Evolutionary conservation across 2,888 invertebrate species (phyloP), one percentile per base, ranked within the genome.

Genomic region (Sylvicola cinctus): DNA sequence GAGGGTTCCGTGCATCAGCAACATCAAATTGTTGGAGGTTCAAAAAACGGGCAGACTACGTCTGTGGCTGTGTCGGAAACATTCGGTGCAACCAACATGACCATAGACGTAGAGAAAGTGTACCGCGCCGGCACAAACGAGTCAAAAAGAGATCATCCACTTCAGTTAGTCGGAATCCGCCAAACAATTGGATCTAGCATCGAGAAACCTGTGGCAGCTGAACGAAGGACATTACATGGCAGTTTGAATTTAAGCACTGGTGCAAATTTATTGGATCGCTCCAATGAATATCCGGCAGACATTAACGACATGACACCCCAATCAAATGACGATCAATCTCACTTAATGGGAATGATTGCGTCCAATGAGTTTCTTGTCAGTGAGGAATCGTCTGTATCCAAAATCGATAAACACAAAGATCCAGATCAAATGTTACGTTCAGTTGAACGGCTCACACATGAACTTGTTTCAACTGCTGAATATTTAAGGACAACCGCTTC

Each of bases 21-120:
- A 35, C 40, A 29, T 23, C 41, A 20, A 17, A 27, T 31, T 27
- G n/a, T 37, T 5, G 38, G 36, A 10, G 27, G 23, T 28, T 47
- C 75, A 76, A 76, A 76, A 77, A 77, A 76, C 76, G 74, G 57
- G 60, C 63, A 58, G 61, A 68, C 66, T 70, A 71, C 76, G 74
- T 67, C 74, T 74, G 75, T 66, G 61, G 66, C 59, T 64, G 62
- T 54, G 60, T 54, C 51, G 55, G 54, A 53, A 50, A 51, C 48
- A 50, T 47, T 54, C 53, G 53, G 48, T 56, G 54, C 48, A 49
- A 50, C 44, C 53, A 53, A 44, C 57, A 57, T 50, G 54, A 51
- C 46, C 63, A 60, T 54, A 55, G 62, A 57, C 66, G 52, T 55
- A 65, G 64, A 54, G 52, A 52, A 60, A 62, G 58, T 60, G 61